These are phyloP conservation scores for Cyclargus thomasi DNA, from an alignment of 1,140 invertebrate species.

Conservation along the genomic window DNA sequence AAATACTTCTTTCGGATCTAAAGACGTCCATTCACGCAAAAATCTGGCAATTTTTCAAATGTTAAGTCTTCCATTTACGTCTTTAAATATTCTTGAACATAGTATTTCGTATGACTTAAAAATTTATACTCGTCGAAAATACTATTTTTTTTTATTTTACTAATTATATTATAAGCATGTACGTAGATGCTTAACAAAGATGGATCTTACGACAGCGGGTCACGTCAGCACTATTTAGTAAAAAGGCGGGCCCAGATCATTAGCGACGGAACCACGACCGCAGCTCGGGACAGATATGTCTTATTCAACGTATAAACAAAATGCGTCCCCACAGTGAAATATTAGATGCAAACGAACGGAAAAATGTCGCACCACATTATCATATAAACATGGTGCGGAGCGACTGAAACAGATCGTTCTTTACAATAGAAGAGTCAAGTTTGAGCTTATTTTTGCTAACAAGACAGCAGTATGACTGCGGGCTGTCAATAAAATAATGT, in stretches of 20 bases:
- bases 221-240: slow-evolving; percentile 48
- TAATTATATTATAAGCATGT: too few relatives aligned
- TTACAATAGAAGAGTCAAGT: slow-evolving; percentile 5
- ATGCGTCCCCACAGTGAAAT: slow-evolving; percentile 47
- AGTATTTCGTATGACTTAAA: too few relatives aligned
- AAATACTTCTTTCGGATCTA: too few relatives aligned
- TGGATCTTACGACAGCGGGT: slow-evolving; percentile 22
- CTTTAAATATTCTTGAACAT: too few relatives aligned
- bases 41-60: too few relatives aligned
- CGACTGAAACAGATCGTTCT: slow-evolving; percentile 19
- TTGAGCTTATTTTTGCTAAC: neutral
- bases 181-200: too few relatives aligned
- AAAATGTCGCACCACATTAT: slow-evolving; percentile 50
- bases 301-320: slow-evolving; percentile 55
- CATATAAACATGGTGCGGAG: slow-evolving; percentile 40
- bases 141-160: too few relatives aligned
- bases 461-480: neutral
- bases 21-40: too few relatives aligned
- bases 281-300: slow-evolving; percentile 40
- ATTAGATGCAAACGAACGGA: slow-evolving; percentile 56
- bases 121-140: too few relatives aligned
- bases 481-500: neutral
- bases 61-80: too few relatives aligned
- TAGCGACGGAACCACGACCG: slow-evolving; percentile 38
- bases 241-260: slow-evolving; percentile 47